Base-by-base conservation (phyloP, 30 jellyfish, hydroid and myxozoan genomes). In the Aurelia sp. region DNA sequence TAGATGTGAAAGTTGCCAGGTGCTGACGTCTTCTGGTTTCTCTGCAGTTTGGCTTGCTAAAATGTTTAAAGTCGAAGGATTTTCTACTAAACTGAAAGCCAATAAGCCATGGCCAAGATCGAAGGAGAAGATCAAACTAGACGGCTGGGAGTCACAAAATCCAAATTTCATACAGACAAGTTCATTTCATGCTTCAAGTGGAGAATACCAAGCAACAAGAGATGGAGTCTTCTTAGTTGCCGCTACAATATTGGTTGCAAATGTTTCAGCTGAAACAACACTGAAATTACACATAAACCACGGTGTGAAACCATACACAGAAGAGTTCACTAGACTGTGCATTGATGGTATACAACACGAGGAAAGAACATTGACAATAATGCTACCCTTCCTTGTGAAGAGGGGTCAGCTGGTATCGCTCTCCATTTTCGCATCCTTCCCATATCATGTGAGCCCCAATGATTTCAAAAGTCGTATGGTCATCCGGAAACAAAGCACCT, bases 1-100 rank as follows among this genome's bases (percentile, higher is more conserved):
- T 60, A 77, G 60, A 71, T 88, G 96, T 72, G 59, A 18, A 21
- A 63, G 15, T 10, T 88, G 96, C 50, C 19, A 20, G 1, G 63
- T 72, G 52, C 19, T 67, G 3, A 22, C 10, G 52, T 18, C 88
- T 18, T 88, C 96, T 3, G 85, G 90, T 5, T 12, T 88, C 59
- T 88, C 96, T 12, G 91, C 89, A 6, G 88, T 88, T 27, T 51
- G 63, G 88, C 53, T 88, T 40, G 70, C 78, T 24, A 88, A 66
- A 55, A 58, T 63, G 4, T 78, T 44, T 61, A 74, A 31, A 8
- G 85, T 73, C 7, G 91, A 71, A 44, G 96, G 96, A 20, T 88
- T 88, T 64, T 79, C 89, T 3, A 71, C 96, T 4, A 66, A 4
- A 58, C 40, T 88, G 8, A 16, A 48, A 13, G 71, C 13, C 22